phyloP scores from a whole-genome alignment of 2,888 invertebrate species.

The Diachrysia chrysitis region DNA sequence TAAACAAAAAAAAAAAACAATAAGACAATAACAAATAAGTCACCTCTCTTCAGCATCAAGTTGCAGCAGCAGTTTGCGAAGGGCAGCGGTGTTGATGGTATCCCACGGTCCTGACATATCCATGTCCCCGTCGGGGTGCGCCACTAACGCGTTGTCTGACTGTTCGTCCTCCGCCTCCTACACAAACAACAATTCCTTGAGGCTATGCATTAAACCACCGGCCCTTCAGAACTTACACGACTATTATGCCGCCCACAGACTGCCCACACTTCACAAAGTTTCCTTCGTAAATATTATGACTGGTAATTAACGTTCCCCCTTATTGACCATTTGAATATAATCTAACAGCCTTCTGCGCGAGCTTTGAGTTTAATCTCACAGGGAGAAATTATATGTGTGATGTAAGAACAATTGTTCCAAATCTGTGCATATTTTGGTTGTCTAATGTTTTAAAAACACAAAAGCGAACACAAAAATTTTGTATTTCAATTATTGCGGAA shows the following conservation, averaged over 20 bases:
- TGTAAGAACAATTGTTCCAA: too few species aligned
- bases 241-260: slow-evolving; percentile 19
- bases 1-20: too few species aligned
- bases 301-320: background rate
- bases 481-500: too few species aligned
- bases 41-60: slow-evolving; percentile 84
- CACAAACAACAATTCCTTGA: slow-evolving; percentile 26
- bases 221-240: background rate
- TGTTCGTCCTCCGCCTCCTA: slow-evolving; percentile 82
- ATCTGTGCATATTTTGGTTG: too few species aligned
- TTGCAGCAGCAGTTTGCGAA: slow-evolving; percentile 82
- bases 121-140: slow-evolving; percentile 71
- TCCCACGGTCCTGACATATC: slow-evolving; percentile 77
- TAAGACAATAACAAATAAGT: too few species aligned
- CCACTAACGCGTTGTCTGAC: slow-evolving; percentile 74
- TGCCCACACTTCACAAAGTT: slow-evolving; percentile 38
- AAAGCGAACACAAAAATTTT: too few species aligned
- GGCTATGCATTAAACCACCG: background rate
- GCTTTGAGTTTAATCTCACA: too few species aligned
- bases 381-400: too few species aligned
- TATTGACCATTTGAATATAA: background rate
- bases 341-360: background rate
- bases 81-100: slow-evolving; percentile 79
- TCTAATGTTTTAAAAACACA: too few species aligned
- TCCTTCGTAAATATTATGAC: slow-evolving; percentile 23